These are phyloP conservation scores for Apodemia duryi DNA, from an alignment of 2,888 invertebrate genomes.

Conservation along the genomic window DNA sequence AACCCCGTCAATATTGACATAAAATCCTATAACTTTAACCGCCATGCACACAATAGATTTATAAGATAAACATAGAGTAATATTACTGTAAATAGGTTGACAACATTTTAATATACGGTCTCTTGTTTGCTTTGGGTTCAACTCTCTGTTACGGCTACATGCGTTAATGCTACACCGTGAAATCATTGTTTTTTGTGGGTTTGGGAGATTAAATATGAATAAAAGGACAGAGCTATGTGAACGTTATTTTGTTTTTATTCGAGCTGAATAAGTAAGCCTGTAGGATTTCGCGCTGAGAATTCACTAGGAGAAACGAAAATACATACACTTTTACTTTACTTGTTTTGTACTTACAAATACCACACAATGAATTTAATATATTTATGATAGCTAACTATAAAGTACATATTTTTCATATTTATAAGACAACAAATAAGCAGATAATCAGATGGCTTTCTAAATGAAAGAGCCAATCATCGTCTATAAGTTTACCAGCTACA, in stretches of 20 bases:
- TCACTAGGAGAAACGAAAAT: constrained; percentile 35
- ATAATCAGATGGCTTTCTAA: too few species aligned
- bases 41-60: constrained; percentile 76
- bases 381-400: too few species aligned
- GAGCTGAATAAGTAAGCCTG: constrained; percentile 62
- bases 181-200: constrained; percentile 76
- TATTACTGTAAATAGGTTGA: constrained; percentile 78
- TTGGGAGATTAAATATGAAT: constrained; percentile 74
- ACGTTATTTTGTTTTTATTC: constrained; percentile 26
- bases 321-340: neutral
- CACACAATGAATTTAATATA: too few species aligned
- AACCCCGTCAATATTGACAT: constrained; percentile 73
- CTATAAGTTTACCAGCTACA: too few species aligned
- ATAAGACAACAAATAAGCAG: too few species aligned
- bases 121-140: constrained; percentile 67
- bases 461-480: too few species aligned
- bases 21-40: constrained; percentile 76
- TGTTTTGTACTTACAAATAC: neutral
- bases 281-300: constrained; percentile 51
- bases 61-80: constrained; percentile 75
- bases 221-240: constrained; percentile 43
- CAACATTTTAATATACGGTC: constrained; percentile 78
- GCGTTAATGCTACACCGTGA: constrained; percentile 77
- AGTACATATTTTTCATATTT: too few species aligned
- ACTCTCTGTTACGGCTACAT: constrained; percentile 72